Conservation (phyloP, 2,888 invertebrate species). For the Cryptocheilus praepositus region DNA sequence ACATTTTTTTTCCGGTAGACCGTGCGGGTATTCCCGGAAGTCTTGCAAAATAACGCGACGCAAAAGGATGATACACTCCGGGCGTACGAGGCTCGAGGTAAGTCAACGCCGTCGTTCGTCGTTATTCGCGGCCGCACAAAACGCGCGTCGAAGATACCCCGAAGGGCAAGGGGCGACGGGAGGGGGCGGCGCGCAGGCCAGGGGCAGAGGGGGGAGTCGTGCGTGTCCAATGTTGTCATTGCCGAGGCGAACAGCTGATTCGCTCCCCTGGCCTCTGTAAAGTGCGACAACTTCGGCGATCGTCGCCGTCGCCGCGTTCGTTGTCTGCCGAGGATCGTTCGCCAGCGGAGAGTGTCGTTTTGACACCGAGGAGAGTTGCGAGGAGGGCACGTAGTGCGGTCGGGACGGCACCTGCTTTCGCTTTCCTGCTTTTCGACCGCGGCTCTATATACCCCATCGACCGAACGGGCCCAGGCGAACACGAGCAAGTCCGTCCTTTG, state of each 20-base stretch:
- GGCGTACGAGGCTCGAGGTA: slow-evolving; percentile 75
- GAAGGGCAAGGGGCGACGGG: slow-evolving; percentile 17
- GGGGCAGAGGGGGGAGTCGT: slow-evolving; percentile 33
- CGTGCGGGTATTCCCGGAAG: slow-evolving; percentile 69
- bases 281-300: slow-evolving; percentile 33
- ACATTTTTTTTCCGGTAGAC: slow-evolving; percentile 52
- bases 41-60: slow-evolving; percentile 74
- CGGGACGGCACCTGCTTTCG: slow-evolving; percentile 4
- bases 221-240: slow-evolving; percentile 71
- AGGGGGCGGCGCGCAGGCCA: slow-evolving; percentile 37
- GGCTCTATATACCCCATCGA: neutral
- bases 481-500: slow-evolving; percentile 57
- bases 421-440: neutral
- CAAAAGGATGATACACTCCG: slow-evolving; percentile 75
- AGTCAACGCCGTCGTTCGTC: slow-evolving; percentile 47
- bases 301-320: neutral
- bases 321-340: too few relatives aligned
- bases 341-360: too few relatives aligned
- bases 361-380: too few relatives aligned
- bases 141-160: slow-evolving; percentile 49
- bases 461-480: too few relatives aligned
- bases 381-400: too few relatives aligned
- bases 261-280: slow-evolving; percentile 56
- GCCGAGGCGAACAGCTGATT: slow-evolving; percentile 72
- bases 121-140: slow-evolving; percentile 31